phyloP scores from a whole-genome alignment of 2,888 invertebrate species.

The Raillietiella orientalis region DNA sequence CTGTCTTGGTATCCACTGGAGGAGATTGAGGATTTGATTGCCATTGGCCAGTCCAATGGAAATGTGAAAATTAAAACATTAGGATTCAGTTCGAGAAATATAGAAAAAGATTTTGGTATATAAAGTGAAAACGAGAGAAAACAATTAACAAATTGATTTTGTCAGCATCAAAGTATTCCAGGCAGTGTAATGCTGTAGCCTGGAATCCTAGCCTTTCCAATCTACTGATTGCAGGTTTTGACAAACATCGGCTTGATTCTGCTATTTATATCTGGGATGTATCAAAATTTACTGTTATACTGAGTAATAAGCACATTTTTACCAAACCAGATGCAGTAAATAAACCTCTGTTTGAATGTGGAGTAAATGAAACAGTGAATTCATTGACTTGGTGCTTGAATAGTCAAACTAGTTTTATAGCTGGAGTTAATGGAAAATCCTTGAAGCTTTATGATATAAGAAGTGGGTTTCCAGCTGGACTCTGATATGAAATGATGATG shows the following conservation, averaged over 20 bases:
- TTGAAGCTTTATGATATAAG: slow-evolving; percentile 63
- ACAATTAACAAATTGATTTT: slow-evolving; percentile 6
- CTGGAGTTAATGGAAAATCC: slow-evolving; percentile 66
- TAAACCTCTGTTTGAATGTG: slow-evolving; percentile 36
- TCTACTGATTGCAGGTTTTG: slow-evolving; percentile 52
- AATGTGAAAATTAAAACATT: slow-evolving; percentile 46
- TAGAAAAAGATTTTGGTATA: slow-evolving; percentile 29
- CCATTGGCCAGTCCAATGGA: slow-evolving; percentile 66
- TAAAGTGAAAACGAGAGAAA: slow-evolving; percentile 28
- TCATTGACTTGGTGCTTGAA: slow-evolving; percentile 51
- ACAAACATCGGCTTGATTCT: slow-evolving; percentile 59
- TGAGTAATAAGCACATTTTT: too few relatives aligned
- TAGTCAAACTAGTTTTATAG: slow-evolving; percentile 35
- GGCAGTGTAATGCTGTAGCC: slow-evolving; percentile 52
- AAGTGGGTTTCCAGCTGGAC: slow-evolving; percentile 20
- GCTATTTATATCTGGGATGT: slow-evolving; percentile 74
- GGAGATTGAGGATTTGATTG: slow-evolving; percentile 41
- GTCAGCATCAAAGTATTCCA: slow-evolving; percentile 42
- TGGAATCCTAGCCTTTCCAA: slow-evolving; percentile 60
- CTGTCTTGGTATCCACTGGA: slow-evolving; percentile 50
- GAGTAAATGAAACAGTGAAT: slow-evolving; percentile 47
- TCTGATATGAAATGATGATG: slow-evolving; percentile 2
- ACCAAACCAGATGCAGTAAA: slow-evolving; percentile 14
- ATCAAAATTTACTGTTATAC: slow-evolving; percentile 15
- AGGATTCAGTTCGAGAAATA: slow-evolving; percentile 29